These are phyloP conservation scores for Meda fulgida DNA, from an alignment of 2,797 vertebrate species.

Conservation along the genomic window DNA sequence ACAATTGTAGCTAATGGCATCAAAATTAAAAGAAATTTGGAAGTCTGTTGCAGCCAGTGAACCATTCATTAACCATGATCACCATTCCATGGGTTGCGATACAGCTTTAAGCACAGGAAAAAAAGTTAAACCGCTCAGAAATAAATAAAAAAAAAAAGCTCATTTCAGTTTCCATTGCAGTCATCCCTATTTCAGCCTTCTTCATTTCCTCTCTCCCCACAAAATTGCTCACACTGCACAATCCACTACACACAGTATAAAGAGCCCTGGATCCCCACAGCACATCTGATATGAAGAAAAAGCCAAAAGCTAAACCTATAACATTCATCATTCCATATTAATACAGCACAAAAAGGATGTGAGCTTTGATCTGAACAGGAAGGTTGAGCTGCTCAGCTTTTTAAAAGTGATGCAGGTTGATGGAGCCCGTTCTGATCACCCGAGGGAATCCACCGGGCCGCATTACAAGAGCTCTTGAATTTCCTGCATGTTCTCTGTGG, in stretches of 20 bases:
- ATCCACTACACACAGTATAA: constrained; percentile 42
- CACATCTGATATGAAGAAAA: constrained; percentile 65
- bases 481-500: constrained; percentile 14
- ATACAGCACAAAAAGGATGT: constrained; percentile 68
- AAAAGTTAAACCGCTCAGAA: constrained; percentile 24
- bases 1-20: background rate
- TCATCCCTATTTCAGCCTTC: constrained; percentile 4
- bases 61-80: background rate
- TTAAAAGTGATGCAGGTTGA: constrained; percentile 47
- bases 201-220: constrained; percentile 19
- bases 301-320: constrained; percentile 67
- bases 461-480: constrained; percentile 36
- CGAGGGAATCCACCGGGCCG: constrained; percentile 38
- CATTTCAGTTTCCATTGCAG: background rate
- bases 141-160: constrained; percentile 25
- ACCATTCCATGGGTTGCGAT: background rate
- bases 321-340: constrained; percentile 74
- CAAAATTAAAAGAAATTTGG: fast-evolving
- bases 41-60: background rate
- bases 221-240: constrained; percentile 23
- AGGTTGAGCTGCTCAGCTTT: constrained; percentile 75
- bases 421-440: constrained; percentile 57
- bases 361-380: constrained; percentile 71
- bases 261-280: constrained; percentile 62
- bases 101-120: background rate